phyloP scores from a whole-genome alignment of 1,140 invertebrate genomes.

The Pseudomyrmex dendroicus region DNA sequence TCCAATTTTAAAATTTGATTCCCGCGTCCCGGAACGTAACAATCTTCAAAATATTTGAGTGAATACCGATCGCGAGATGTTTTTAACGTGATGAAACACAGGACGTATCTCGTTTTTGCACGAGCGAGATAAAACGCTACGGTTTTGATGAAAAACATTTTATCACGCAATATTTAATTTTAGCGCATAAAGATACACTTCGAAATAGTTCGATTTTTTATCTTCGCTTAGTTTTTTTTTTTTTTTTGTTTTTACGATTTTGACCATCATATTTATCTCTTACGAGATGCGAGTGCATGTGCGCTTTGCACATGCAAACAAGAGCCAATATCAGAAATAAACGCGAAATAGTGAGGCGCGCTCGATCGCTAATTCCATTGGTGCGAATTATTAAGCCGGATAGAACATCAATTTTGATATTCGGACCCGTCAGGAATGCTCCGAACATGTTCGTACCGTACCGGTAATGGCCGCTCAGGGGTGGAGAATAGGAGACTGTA shows the following conservation, averaged over 20 bases:
- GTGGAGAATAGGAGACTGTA: constrained; percentile 66
- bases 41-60: constrained; percentile 42
- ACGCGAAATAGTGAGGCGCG: constrained; percentile 3
- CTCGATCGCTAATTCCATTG: constrained; percentile 60
- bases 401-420: constrained; percentile 70
- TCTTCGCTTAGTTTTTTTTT: no score
- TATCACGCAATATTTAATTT: background rate
- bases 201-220: no score
- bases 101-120: background rate
- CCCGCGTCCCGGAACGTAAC: background rate
- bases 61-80: constrained; percentile 19
- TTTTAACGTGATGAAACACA: constrained; percentile 43
- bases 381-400: constrained; percentile 64
- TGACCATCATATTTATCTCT: background rate
- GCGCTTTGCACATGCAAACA: background rate
- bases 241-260: no score
- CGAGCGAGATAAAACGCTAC: background rate
- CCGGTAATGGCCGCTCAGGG: constrained; percentile 68
- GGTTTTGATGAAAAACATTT: background rate
- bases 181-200: background rate
- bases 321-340: constrained; percentile 13
- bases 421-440: constrained; percentile 42
- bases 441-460: constrained; percentile 51
- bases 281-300: no score
- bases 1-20: constrained; percentile 65